Percentiles rank a stretch among this genome's conserved stretches.
Evolutionary conservation across 2,888 invertebrate genomes (phyloP).

Genomic region (Callinectes sapidus): DNA sequence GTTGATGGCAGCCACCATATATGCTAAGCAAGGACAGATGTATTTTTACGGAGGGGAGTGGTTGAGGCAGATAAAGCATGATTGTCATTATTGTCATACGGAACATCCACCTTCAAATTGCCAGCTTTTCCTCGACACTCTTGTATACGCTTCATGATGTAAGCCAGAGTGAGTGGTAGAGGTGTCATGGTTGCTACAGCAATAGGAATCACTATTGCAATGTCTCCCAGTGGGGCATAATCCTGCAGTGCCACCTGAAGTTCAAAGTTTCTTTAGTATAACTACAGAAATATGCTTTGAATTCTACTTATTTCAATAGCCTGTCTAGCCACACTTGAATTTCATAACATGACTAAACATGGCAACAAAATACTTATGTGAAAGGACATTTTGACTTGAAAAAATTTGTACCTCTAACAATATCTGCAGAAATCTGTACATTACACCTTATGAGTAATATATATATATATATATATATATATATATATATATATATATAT

Average conservation of each 20-base stretch:
- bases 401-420: no score
- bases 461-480: no score
- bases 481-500: no score
- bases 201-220: slow-evolving; percentile 86
- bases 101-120: not conserved
- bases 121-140: slow-evolving; percentile 28
- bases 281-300: no score
- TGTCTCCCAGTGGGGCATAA: slow-evolving; percentile 74
- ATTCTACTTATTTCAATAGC: not conserved
- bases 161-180: slow-evolving; percentile 82
- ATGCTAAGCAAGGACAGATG: slow-evolving; percentile 29
- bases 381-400: no score
- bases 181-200: slow-evolving; percentile 96
- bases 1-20: not conserved
- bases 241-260: slow-evolving; percentile 62
- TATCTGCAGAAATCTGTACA: no score
- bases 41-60: not conserved
- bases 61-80: not conserved
- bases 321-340: no score
- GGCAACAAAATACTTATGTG: no score
- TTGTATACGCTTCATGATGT: slow-evolving; percentile 57
- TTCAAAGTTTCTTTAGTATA: not conserved
- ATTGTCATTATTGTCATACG: slow-evolving; percentile 32
- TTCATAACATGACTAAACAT: no score
- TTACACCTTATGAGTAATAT: no score